Conservation (phyloP, 1,140 invertebrate species). For the Contarinia nasturtii region DNA sequence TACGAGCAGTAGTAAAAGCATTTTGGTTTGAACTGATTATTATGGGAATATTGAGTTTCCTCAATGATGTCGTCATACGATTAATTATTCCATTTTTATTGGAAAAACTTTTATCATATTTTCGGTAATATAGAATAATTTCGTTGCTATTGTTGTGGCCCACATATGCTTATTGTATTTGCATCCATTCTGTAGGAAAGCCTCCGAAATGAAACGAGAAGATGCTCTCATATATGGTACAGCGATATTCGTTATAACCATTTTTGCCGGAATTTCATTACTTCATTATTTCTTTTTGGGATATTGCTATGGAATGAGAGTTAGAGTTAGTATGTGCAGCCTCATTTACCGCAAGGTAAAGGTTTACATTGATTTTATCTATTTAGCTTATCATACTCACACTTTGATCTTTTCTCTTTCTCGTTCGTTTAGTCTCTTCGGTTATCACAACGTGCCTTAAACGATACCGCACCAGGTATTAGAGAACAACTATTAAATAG, state of each 20-base stretch:
- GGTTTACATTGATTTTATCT: constrained; percentile 47
- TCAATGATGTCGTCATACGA: constrained; percentile 1
- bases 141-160: not conserved
- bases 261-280: constrained; percentile 25
- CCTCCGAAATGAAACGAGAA: not conserved
- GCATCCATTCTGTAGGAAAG: not conserved
- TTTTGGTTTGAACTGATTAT: constrained; percentile 1
- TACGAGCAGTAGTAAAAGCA: not conserved
- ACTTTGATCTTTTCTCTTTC: constrained; percentile 40
- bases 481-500: too few species aligned
- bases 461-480: constrained; percentile 52
- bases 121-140: constrained; percentile 1
- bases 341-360: constrained; percentile 40
- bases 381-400: constrained; percentile 61
- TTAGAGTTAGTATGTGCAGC: constrained; percentile 35
- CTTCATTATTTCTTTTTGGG: constrained; percentile 34
- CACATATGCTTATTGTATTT: not conserved
- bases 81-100: constrained; percentile 1
- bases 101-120: constrained; percentile 1
- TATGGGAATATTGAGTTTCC: not conserved
- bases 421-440: constrained; percentile 33
- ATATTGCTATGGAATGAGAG: constrained; percentile 36
- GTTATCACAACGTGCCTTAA: constrained; percentile 39
- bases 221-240: constrained; percentile 29
- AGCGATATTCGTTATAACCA: constrained; percentile 28